phyloP scores from a whole-genome alignment of 2,797 vertebrate genomes.

The Otus scops region DNA sequence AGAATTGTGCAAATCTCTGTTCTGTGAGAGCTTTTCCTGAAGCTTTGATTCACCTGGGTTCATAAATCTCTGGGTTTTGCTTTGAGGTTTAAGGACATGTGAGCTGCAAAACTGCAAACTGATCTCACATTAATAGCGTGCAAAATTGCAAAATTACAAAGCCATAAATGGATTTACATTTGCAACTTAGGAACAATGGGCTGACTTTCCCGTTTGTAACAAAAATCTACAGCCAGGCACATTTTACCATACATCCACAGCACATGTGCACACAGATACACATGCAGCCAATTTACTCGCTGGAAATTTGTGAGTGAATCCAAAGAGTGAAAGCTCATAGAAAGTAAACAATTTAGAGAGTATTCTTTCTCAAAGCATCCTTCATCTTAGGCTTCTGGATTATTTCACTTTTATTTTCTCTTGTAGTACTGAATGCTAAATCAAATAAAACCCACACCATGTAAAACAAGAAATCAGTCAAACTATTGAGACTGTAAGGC shows the following conservation, averaged over 20 bases:
- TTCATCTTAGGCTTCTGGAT: constrained; percentile 35
- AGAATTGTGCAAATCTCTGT: constrained; percentile 40
- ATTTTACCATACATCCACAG: neutral
- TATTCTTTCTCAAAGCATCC: constrained; percentile 13
- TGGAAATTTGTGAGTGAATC: constrained; percentile 22
- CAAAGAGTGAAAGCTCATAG: constrained; percentile 2
- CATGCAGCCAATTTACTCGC: neutral
- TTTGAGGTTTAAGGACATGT: constrained; percentile 32
- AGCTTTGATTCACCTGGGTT: constrained; percentile 56
- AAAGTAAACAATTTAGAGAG: constrained; percentile 18
- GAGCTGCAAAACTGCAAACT: constrained; percentile 38
- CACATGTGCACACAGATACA: neutral
- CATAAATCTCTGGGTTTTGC: constrained; percentile 48
- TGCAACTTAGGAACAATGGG: constrained; percentile 25
- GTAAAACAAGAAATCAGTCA: constrained; percentile 28
- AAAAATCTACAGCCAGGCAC: neutral
- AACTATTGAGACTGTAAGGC: neutral
- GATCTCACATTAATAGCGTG: neutral
- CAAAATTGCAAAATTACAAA: constrained; percentile 53
- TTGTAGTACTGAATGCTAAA: constrained; percentile 14
- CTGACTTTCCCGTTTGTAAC: neutral
- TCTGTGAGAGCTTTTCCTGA: constrained; percentile 38
- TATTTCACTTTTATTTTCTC: constrained; percentile 41
- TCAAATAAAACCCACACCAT: constrained; percentile 12
- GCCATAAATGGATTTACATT: constrained; percentile 43